phyloP scores from a whole-genome alignment of 2,113 vertebrate species.

The Oryzias curvinotus region DNA sequence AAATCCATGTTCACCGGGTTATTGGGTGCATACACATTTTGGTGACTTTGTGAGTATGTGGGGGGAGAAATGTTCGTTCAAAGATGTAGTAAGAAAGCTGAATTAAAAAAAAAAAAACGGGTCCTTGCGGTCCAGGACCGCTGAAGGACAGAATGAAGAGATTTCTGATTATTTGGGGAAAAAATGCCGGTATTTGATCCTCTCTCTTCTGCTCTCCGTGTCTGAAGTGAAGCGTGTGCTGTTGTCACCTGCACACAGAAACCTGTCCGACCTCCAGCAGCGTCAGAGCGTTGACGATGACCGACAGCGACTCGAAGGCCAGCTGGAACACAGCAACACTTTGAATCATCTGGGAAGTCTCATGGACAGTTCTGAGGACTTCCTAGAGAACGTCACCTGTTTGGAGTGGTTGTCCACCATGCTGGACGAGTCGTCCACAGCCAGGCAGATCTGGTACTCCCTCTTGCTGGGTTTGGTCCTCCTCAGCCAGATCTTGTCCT shows the following conservation, averaged over 20 bases:
- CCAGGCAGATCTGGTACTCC: conserved; percentile 96
- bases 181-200: too few species aligned
- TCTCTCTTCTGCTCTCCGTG: too few species aligned
- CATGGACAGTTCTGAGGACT: not conserved
- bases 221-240: too few species aligned
- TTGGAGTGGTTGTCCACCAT: conserved; percentile 99
- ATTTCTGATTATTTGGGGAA: too few species aligned
- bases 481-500: conserved; percentile 98
- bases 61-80: too few species aligned
- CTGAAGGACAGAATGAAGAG: too few species aligned
- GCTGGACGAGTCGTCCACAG: conserved; percentile 96
- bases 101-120: too few species aligned
- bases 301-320: conserved; percentile 94
- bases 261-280: conserved; percentile 96
- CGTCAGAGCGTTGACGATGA: conserved; percentile 91
- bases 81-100: too few species aligned
- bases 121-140: too few species aligned
- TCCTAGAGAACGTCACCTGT: conserved; percentile 90
- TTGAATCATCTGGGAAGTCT: not conserved
- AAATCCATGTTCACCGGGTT: too few species aligned
- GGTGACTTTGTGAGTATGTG: too few species aligned
- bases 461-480: conserved; percentile 97
- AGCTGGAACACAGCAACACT: conserved; percentile 76
- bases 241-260: conserved; percentile 90
- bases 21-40: too few species aligned